Percentiles rank a stretch among this genome's conserved stretches.
Evolutionary conservation across 1,140 invertebrate genomes (phyloP).

Genomic region (Tetramorium parvispinum): DNA sequence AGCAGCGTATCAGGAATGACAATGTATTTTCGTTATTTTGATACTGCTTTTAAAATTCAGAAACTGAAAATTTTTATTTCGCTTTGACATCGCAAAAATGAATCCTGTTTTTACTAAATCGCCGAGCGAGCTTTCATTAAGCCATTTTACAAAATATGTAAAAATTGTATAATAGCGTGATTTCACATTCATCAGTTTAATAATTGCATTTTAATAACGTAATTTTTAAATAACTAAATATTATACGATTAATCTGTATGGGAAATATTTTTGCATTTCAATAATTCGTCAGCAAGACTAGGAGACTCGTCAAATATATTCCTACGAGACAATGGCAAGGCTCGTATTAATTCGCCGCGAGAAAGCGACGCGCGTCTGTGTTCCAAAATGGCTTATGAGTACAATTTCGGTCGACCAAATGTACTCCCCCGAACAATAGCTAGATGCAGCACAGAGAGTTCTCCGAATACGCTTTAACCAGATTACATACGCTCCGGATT

Average conservation of each 20-base stretch:
- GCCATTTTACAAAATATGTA: constrained; percentile 22
- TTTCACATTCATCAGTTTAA: not conserved
- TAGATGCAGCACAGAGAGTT: constrained; percentile 28
- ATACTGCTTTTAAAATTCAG: not conserved
- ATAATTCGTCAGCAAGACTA: not conserved
- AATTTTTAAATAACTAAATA: not conserved
- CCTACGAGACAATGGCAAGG: not conserved
- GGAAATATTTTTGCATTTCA: constrained; percentile 1
- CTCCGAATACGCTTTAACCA: constrained; percentile 52
- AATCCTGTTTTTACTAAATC: not conserved
- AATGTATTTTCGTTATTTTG: not conserved
- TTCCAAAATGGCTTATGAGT: constrained; percentile 43
- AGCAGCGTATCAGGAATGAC: not conserved
- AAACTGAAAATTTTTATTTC: not conserved
- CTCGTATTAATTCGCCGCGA: constrained; percentile 37
- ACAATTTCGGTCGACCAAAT: constrained; percentile 42
- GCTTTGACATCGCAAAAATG: not conserved
- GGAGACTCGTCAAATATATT: not conserved
- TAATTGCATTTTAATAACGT: not conserved
- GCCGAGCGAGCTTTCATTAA: not conserved
- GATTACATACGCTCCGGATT: constrained; percentile 59
- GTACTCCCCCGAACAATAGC: constrained; percentile 49
- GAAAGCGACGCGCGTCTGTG: constrained; percentile 34
- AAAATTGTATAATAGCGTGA: not conserved
- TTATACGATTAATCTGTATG: not conserved